phyloP scores from a whole-genome alignment of 2,113 vertebrate genomes.

The Merops nubicus region DNA sequence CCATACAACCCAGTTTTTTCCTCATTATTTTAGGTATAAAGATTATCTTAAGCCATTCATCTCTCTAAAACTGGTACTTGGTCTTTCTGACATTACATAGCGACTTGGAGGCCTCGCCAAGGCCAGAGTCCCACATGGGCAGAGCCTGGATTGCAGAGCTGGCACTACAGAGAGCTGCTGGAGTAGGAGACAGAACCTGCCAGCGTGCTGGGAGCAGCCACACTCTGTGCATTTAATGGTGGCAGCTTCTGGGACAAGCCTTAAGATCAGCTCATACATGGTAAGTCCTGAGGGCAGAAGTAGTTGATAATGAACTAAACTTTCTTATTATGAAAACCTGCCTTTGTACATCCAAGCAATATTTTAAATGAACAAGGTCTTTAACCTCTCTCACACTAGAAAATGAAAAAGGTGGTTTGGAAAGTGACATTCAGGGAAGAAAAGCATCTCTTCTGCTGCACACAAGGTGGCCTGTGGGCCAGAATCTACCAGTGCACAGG shows the following conservation, averaged over 20 bases:
- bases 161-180: background rate
- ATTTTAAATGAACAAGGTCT: background rate
- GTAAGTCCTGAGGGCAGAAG: background rate
- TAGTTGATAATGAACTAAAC: background rate
- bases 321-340: background rate
- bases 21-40: background rate
- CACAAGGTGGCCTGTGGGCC: background rate
- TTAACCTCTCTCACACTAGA: background rate
- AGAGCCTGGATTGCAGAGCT: background rate
- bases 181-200: background rate
- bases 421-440: background rate
- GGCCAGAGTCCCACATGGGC: background rate
- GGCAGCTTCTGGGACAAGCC: background rate
- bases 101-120: background rate
- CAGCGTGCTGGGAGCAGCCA: background rate
- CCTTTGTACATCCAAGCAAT: background rate
- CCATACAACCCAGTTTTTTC: fast-evolving
- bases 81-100: fast-evolving
- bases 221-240: background rate
- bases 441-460: background rate
- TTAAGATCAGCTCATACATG: background rate
- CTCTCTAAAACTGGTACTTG: background rate
- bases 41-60: background rate
- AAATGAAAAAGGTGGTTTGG: background rate
- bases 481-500: background rate